A percentile compares a stretch with the other conserved stretches of the same genome.
These are phyloP conservation scores for Ichneumoninae sp. DNA, from an alignment of 2,888 invertebrate species.

Conservation along the genomic window DNA sequence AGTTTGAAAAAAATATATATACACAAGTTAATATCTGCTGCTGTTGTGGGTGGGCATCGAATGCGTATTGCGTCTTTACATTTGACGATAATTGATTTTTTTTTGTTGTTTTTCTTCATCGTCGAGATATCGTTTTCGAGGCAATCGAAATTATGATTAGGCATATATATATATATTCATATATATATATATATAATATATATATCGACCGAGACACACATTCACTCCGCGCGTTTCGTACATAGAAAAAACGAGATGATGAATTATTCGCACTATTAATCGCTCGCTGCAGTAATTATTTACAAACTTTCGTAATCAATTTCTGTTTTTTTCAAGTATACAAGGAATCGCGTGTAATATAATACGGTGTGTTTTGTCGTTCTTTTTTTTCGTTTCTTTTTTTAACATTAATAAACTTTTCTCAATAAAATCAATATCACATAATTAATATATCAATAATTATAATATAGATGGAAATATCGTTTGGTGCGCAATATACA, in stretches of 20 bases:
- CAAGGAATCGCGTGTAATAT: conserved; percentile 42
- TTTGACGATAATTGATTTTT: conserved; percentile 32
- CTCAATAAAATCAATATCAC: conserved; percentile 69
- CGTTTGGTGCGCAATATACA: conserved; percentile 35
- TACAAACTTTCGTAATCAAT: conserved; percentile 54
- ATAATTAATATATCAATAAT: conserved; percentile 60
- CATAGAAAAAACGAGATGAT: conserved; percentile 46
- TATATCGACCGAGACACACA: conserved; percentile 48
- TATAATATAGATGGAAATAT: conserved; percentile 40
- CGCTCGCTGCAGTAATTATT: conserved; percentile 53
- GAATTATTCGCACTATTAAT: conserved; percentile 40
- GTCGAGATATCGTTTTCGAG: conserved; percentile 25
- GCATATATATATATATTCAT: conserved; percentile 29
- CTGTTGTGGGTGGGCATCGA: conserved; percentile 12
- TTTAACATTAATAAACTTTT: conserved; percentile 69
- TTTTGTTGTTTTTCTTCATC: conserved; percentile 25
- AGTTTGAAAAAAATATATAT: neutral
- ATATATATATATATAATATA: conserved; percentile 24
- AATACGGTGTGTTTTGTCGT: conserved; percentile 6
- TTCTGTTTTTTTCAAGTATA: conserved; percentile 35
- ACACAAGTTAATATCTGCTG: conserved; percentile 3
- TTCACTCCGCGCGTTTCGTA: conserved; percentile 39
- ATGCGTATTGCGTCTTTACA: neutral
- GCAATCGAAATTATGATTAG: conserved; percentile 51
- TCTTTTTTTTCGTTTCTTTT: conserved; percentile 15